Conservation (phyloP, 2,888 invertebrate genomes). For the Chrysomela aeneicollis region DNA sequence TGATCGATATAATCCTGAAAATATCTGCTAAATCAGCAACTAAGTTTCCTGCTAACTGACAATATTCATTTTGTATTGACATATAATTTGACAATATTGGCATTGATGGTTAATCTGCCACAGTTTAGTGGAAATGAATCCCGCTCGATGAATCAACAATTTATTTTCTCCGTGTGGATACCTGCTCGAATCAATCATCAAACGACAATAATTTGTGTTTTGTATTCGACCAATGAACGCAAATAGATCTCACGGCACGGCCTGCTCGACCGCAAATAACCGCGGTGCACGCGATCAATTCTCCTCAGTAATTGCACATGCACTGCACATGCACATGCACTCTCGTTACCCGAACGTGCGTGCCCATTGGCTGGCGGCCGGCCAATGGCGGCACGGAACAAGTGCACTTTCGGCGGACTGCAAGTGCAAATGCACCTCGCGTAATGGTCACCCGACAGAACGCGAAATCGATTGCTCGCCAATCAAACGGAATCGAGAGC, state of each 20-base stretch:
- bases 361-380: slow-evolving; percentile 31
- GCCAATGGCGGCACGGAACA: slow-evolving; percentile 28
- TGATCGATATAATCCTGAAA: no score
- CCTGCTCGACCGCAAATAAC: background rate
- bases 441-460: slow-evolving; percentile 35
- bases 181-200: no score
- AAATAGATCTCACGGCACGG: background rate
- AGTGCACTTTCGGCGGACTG: slow-evolving; percentile 33
- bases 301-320: background rate
- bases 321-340: slow-evolving; percentile 27
- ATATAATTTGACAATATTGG: no score
- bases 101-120: no score
- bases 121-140: no score
- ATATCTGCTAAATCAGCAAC: no score
- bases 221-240: no score
- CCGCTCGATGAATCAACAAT: no score
- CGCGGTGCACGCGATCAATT: slow-evolving; percentile 27
- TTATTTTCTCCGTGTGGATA: no score
- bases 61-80: no score
- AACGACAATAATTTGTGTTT: no score
- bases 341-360: slow-evolving; percentile 27
- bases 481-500: background rate
- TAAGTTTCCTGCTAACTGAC: no score
- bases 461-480: background rate
- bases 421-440: slow-evolving; percentile 31